Conservation (phyloP, 2,797 vertebrate species). For the Spinus pinus region DNA sequence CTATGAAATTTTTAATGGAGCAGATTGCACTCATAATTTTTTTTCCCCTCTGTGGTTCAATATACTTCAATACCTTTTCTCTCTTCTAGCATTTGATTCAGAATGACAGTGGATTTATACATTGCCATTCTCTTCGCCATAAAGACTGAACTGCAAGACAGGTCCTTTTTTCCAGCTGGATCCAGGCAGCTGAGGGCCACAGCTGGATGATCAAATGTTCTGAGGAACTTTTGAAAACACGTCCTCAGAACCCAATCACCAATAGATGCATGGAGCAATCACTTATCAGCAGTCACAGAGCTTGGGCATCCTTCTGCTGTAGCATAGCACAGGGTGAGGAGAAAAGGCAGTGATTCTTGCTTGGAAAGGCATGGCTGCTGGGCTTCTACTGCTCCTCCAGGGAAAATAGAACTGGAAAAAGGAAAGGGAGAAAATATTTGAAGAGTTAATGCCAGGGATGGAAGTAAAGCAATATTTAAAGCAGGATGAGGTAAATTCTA, state of each 20-base stretch:
- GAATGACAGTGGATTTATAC: neutral
- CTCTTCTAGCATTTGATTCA: neutral
- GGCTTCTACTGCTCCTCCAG: neutral
- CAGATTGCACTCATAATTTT: conserved; percentile 21
- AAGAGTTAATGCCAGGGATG: neutral
- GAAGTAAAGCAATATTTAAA: neutral
- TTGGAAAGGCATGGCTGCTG: neutral
- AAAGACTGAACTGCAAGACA: neutral
- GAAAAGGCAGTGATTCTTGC: neutral
- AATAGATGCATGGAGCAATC: neutral
- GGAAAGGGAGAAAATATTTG: neutral
- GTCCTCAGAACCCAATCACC: neutral
- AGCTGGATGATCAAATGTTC: neutral
- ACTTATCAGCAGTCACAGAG: neutral
- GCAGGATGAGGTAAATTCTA: neutral
- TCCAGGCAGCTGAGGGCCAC: neutral
- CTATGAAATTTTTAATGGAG: conserved; percentile 56
- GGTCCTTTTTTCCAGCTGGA: neutral
- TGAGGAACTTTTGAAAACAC: neutral
- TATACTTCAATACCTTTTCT: conserved; percentile 17
- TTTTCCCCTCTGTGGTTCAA: neutral
- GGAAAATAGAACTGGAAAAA: neutral
- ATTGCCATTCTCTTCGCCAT: neutral
- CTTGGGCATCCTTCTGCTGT: neutral
- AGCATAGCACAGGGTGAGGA: neutral